phyloP scores from a whole-genome alignment of 2,113 vertebrate species.

The Anguilla rostrata region DNA sequence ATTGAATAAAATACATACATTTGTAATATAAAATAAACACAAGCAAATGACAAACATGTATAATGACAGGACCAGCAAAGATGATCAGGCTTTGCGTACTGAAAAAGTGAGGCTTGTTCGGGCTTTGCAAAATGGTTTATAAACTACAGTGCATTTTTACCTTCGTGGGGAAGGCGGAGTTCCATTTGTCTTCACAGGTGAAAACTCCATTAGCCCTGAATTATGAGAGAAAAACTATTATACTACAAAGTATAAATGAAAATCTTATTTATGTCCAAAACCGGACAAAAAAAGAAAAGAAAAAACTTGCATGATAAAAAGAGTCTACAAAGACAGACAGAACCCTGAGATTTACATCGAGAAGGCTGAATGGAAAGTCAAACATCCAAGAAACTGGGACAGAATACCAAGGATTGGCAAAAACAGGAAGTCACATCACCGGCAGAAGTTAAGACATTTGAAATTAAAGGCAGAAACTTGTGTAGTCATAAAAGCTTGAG shows the following conservation, averaged over 20 bases:
- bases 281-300: background rate
- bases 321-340: no score
- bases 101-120: background rate
- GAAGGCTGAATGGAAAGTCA: no score
- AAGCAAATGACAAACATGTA: no score
- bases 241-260: background rate
- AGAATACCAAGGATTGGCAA: no score
- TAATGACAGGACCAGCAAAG: no score
- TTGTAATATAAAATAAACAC: no score
- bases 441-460: background rate
- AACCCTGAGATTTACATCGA: no score
- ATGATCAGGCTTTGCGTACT: background rate
- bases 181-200: slow-evolving; percentile 65
- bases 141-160: slow-evolving; percentile 42
- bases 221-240: slow-evolving; percentile 12
- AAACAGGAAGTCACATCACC: background rate
- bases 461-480: background rate
- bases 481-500: background rate
- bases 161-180: slow-evolving; percentile 70
- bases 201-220: slow-evolving; percentile 79
- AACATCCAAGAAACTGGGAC: no score
- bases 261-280: background rate
- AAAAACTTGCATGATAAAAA: no score
- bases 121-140: background rate
- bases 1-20: no score